A percentile compares a stretch with the other conserved stretches of the same genome.
These are phyloP conservation scores for Heterohyrax brucei DNA, from an alignment of 2,797 vertebrate species.

Conservation along the genomic window DNA sequence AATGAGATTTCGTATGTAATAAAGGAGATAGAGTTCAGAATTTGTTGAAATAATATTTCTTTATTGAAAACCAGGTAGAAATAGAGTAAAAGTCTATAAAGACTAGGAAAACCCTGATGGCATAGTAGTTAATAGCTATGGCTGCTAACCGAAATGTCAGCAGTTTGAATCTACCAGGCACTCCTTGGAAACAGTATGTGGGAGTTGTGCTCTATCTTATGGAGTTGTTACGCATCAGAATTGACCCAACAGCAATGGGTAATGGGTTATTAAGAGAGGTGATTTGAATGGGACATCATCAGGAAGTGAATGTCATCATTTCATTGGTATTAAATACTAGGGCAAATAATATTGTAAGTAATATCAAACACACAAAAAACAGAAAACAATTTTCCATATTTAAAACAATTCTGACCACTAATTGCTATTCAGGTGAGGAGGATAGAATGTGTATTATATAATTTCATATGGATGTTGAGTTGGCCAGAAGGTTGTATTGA, in stretches of 20 bases:
- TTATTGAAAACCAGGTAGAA: conserved; percentile 1
- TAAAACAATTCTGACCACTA: not conserved
- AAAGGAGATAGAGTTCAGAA: not conserved
- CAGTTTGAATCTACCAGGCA: too few species aligned
- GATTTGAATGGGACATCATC: not conserved
- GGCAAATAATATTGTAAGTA: not conserved
- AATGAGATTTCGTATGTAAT: conserved; percentile 45
- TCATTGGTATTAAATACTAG: not conserved
- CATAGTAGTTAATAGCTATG: too few species aligned
- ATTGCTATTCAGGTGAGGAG: not conserved
- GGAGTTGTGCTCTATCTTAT: too few species aligned
- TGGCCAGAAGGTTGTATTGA: not conserved
- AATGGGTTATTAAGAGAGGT: not conserved
- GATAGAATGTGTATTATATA: not conserved
- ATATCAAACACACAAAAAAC: not conserved
- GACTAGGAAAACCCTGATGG: too few species aligned
- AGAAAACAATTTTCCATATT: not conserved
- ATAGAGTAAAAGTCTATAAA: not conserved
- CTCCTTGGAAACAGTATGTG: too few species aligned
- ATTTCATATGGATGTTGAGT: not conserved
- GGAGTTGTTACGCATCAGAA: too few species aligned
- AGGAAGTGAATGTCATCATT: not conserved
- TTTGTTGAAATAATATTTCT: not conserved
- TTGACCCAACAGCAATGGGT: too few species aligned
- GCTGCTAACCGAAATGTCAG: too few species aligned